Evolutionary conservation across 1,140 invertebrate genomes (phyloP).

Genomic region (Brachionus rotundiformis): DNA sequence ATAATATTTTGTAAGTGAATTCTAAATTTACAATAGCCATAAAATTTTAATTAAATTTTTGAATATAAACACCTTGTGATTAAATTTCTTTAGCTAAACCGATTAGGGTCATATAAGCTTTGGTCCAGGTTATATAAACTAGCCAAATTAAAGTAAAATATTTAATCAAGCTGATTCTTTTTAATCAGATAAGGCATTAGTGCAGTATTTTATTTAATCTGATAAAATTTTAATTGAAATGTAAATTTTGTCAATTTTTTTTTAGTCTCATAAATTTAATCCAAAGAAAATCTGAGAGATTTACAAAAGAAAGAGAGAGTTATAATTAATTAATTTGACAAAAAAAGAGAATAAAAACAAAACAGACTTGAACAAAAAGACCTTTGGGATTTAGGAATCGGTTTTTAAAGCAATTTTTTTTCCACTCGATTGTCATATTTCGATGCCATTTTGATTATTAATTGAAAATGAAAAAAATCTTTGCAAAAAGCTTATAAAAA

Average conservation of each 20-base stretch:
- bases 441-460: neutral
- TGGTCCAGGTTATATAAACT: neutral
- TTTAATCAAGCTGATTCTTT: neutral
- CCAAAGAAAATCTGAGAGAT: neutral
- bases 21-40: neutral
- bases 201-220: neutral
- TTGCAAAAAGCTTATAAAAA: neutral
- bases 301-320: neutral
- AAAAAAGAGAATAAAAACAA: neutral
- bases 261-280: neutral
- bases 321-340: constrained; percentile 20
- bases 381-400: neutral
- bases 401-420: neutral
- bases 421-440: neutral
- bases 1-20: neutral
- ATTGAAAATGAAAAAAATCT: neutral
- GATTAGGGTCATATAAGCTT: neutral
- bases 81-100: neutral
- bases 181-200: neutral
- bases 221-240: neutral
- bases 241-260: neutral
- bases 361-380: neutral
- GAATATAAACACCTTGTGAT: neutral
- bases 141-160: neutral
- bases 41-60: neutral